A percentile compares a stretch with the other conserved stretches of the same genome.
These are phyloP conservation scores for Drosophila melanosoma DNA, from an alignment of 2,888 invertebrate genomes.

Conservation along the genomic window DNA sequence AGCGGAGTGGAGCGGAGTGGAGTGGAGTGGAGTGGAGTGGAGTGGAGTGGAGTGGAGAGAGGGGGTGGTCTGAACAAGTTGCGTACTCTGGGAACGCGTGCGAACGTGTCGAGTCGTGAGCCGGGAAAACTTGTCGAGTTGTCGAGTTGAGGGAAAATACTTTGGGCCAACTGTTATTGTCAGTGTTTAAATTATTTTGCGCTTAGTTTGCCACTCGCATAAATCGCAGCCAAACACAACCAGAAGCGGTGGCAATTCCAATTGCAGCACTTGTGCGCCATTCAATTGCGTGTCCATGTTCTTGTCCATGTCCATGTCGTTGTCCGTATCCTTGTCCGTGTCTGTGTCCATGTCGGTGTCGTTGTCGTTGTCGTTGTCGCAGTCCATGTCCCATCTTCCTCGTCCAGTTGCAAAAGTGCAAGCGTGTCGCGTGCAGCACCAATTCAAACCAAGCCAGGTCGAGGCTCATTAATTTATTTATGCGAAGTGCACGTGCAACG, in stretches of 20 bases:
- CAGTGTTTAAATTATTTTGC: slow-evolving; percentile 82
- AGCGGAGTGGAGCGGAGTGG: background rate
- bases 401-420: slow-evolving; percentile 17
- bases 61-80: slow-evolving; percentile 19
- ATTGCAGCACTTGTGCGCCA: slow-evolving; percentile 47
- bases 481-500: slow-evolving; percentile 80
- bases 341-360: slow-evolving; percentile 21
- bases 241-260: slow-evolving; percentile 19
- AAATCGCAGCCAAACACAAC: slow-evolving; percentile 67
- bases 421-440: slow-evolving; percentile 50
- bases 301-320: slow-evolving; percentile 23
- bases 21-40: background rate
- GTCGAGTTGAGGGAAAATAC: slow-evolving; percentile 64
- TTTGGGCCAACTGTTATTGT: slow-evolving; percentile 78
- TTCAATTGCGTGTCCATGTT: slow-evolving; percentile 50
- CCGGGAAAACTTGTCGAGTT: slow-evolving; percentile 79
- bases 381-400: slow-evolving; percentile 17
- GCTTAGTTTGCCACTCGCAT: slow-evolving; percentile 77
- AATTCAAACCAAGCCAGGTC: slow-evolving; percentile 49
- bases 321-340: slow-evolving; percentile 33
- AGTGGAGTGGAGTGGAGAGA: background rate
- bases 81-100: slow-evolving; percentile 64
- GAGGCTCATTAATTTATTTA: slow-evolving; percentile 81
- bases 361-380: background rate
- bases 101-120: slow-evolving; percentile 75